These are phyloP conservation scores for Nasonia longicornis DNA, from an alignment of 1,140 invertebrate species.

Conservation along the genomic window DNA sequence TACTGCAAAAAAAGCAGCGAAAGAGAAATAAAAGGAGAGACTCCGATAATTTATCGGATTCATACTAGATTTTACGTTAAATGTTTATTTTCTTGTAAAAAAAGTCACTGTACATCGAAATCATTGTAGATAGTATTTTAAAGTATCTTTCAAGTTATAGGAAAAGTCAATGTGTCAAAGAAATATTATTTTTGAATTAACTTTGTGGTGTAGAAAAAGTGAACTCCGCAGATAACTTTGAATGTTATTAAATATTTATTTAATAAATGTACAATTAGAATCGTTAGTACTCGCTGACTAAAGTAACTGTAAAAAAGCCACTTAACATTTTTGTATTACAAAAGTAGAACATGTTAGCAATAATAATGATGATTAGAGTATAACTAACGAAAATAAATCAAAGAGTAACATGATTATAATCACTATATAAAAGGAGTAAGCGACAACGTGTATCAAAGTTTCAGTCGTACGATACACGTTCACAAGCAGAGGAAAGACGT, in stretches of 20 bases:
- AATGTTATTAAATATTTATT: constrained; percentile 42
- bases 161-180: not conserved
- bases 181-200: not conserved
- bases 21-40: not conserved
- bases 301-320: constrained; percentile 37
- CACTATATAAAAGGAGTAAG: constrained; percentile 24
- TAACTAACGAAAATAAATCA: constrained; percentile 19
- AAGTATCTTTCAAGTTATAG: not conserved
- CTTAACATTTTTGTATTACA: constrained; percentile 34
- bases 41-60: not conserved
- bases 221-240: not conserved
- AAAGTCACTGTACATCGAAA: not conserved
- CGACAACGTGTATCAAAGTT: constrained; percentile 35
- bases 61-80: not conserved
- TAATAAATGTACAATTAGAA: constrained; percentile 35
- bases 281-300: constrained; percentile 25
- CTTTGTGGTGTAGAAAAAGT: not conserved
- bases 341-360: constrained; percentile 23
- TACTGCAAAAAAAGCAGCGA: constrained; percentile 31
- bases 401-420: constrained; percentile 29
- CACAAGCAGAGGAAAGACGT: not conserved
- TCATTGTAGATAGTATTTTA: not conserved
- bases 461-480: constrained; percentile 37
- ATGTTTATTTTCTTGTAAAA: not conserved
- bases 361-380: not conserved